A percentile compares a stretch with the other conserved stretches of the same genome.
Conservation (phyloP, 2,113 vertebrate species). For the Cyrtonyx montezumae region DNA sequence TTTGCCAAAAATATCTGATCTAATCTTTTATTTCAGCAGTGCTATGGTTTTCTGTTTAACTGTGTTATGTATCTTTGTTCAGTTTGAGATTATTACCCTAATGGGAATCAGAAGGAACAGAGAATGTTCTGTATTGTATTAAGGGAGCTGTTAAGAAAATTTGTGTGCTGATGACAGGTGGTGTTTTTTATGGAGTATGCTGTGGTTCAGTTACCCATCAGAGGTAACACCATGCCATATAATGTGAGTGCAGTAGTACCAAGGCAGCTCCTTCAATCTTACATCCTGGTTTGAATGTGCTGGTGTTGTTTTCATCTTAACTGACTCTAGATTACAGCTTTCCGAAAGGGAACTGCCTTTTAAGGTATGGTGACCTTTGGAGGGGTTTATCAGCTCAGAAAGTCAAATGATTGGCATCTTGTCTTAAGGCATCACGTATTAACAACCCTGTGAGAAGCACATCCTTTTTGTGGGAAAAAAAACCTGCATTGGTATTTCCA, state of each 20-base stretch:
- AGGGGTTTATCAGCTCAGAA: neutral
- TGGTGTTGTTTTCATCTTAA: neutral
- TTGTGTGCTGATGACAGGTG: neutral
- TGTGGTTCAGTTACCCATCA: neutral
- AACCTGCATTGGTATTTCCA: neutral
- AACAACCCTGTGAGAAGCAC: neutral
- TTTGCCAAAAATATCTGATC: neutral
- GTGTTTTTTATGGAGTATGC: neutral
- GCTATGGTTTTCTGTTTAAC: neutral
- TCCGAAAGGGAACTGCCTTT: neutral
- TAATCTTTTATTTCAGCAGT: neutral
- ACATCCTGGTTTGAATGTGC: neutral
- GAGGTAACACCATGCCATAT: neutral
- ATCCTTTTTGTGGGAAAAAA: neutral
- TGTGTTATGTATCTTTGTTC: neutral
- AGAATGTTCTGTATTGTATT: neutral
- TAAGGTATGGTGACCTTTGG: neutral
- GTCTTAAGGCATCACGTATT: neutral
- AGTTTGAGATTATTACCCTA: neutral
- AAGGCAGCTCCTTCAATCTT: neutral
- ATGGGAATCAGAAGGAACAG: neutral
- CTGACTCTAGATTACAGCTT: neutral
- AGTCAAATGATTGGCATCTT: neutral
- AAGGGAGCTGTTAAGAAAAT: neutral
- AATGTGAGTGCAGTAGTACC: neutral